Base-by-base conservation (phyloP, 35 echinoderm and acorn worm genomes). In the Lytechinus variegatus region DNA sequence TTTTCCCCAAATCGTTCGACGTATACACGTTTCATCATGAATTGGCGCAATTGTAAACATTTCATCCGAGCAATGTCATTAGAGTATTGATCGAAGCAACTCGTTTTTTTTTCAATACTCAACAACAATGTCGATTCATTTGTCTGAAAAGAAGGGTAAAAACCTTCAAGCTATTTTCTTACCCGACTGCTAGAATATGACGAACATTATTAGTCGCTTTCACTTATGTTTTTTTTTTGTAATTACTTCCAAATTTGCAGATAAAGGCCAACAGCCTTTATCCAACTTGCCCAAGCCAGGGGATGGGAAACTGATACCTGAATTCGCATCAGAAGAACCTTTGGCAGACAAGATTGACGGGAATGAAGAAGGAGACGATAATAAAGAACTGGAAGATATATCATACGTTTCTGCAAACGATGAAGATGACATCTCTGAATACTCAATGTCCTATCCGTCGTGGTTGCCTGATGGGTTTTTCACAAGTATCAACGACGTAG, bases 401-500 rank as follows among this genome's bases (percentile, higher is more conserved):
- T 93, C 92, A 11, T 93, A 54, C 92, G 53, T 55, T 10, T 28
- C 55, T 10, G 11, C 11, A 13, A 44, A n/a, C 12, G 24, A 93
- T 54, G 53, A 54, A 24, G 55, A 4, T 27, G 92, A 27, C 28
- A 55, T 3, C 7, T 93, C 92, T 5, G 92, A 54, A 54, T 93
- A 93, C 54, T 55, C 92, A 9, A 44, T 54, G 51, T 57, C 92
- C 5, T 93, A 28, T 11, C 92, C 92, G 9, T 93, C 52, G 52
- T 93, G 92, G 92, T 6, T 93, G 55, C n/a, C 53, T 5, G 92
- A 93, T 57, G 92, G 53, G 28, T 55, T 24, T 55, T 93, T 53
- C 52, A 54, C 28, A 54, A 57, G 54, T 54, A 44, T 93, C 27
- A 55, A 54, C 55, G 92, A 57, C 52, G 92, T 13, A 4, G 54